Conservation (phyloP, 1,140 invertebrate species). For the Battus philenor region DNA sequence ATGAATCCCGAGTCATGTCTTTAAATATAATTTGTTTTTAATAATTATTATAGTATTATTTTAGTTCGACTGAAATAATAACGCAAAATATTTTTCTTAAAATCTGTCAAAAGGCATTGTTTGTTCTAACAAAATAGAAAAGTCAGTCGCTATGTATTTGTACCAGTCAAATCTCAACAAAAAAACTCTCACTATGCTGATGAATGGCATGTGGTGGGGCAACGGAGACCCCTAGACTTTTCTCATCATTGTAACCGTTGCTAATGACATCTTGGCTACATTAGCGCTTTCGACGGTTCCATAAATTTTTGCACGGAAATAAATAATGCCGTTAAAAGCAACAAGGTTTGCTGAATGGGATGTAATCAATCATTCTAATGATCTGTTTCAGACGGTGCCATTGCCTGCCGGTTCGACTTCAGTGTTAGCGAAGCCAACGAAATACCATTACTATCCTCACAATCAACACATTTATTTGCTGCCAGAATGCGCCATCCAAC, state of each 20-base stretch:
- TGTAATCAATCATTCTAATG: slow-evolving; percentile 24
- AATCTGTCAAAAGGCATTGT: too few species aligned
- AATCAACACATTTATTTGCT: slow-evolving; percentile 93
- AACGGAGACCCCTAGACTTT: slow-evolving; percentile 28
- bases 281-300: slow-evolving; percentile 31
- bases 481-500: slow-evolving; percentile 94
- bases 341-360: slow-evolving; percentile 16
- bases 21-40: too few species aligned
- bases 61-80: too few species aligned
- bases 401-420: slow-evolving; percentile 82
- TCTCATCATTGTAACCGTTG: slow-evolving; percentile 45
- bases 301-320: slow-evolving; percentile 31
- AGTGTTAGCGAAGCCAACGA: slow-evolving; percentile 88
- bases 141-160: too few species aligned
- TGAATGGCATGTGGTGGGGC: slow-evolving; percentile 31
- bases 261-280: slow-evolving; percentile 37
- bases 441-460: slow-evolving; percentile 96
- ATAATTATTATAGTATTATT: too few species aligned
- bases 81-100: too few species aligned
- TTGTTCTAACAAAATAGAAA: too few species aligned
- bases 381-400: slow-evolving; percentile 82
- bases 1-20: too few species aligned
- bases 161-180: slow-evolving; percentile 23
- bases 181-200: slow-evolving; percentile 28
- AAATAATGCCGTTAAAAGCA: slow-evolving; percentile 27